Conservation (phyloP, 2,113 vertebrate species). For the Nipponia nippon region DNA sequence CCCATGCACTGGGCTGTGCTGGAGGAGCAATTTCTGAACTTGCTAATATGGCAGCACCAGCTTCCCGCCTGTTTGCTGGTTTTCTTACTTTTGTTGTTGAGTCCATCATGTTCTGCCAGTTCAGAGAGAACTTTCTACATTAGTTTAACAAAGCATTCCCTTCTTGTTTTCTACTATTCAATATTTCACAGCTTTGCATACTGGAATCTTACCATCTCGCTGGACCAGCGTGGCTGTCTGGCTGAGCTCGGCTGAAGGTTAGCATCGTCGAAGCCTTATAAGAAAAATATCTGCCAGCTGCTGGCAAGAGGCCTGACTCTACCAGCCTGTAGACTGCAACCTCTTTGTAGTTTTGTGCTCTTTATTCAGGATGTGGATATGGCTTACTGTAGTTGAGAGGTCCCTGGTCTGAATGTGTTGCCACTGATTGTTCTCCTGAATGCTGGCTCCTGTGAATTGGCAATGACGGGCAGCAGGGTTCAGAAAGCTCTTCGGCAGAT, state of each 20-base stretch:
- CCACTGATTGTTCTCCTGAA: not conserved
- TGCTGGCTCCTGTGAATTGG: not conserved
- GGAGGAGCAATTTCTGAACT: not conserved
- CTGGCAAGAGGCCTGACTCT: not conserved
- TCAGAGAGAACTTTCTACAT: not conserved
- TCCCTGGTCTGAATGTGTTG: not conserved
- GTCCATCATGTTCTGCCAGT: not conserved
- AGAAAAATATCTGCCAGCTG: not conserved
- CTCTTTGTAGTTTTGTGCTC: not conserved
- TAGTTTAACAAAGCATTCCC: not conserved
- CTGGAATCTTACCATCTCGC: not conserved
- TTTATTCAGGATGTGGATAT: not conserved
- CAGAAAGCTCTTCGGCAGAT: not conserved
- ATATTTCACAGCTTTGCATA: not conserved
- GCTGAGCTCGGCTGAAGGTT: not conserved
- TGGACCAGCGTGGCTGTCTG: not conserved
- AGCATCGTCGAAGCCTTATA: not conserved
- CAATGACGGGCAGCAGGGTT: not conserved
- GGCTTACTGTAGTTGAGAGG: not conserved
- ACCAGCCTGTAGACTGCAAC: not conserved
- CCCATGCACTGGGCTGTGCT: not conserved
- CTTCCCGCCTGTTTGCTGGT: not conserved
- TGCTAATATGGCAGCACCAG: not conserved
- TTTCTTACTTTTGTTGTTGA: not conserved
- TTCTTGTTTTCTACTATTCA: not conserved